Percentiles rank a stretch among this genome's conserved stretches.
These are phyloP conservation scores for Antechinus stuartii DNA, from an alignment of 2,113 vertebrate species.

Conservation along the genomic window DNA sequence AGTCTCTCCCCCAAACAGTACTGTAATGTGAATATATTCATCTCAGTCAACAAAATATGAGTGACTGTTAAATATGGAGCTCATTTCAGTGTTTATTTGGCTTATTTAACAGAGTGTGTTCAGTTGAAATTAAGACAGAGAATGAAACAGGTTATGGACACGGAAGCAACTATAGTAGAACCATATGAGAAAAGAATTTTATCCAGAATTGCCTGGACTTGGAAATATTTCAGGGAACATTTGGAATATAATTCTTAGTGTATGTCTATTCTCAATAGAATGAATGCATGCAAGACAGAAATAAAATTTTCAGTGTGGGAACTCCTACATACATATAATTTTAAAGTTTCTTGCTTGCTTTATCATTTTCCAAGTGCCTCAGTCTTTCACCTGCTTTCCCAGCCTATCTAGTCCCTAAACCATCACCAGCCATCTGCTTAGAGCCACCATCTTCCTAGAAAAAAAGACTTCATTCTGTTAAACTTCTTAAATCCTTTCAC, in stretches of 20 bases:
- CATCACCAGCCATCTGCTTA: constrained; percentile 73
- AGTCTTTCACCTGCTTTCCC: neutral
- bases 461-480: constrained; percentile 9
- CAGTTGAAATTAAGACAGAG: constrained; percentile 56
- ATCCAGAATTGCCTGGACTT: neutral
- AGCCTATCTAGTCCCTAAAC: constrained; percentile 38
- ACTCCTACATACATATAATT: constrained; percentile 6
- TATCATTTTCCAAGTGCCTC: constrained; percentile 78
- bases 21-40: constrained; percentile 56
- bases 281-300: neutral
- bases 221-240: neutral
- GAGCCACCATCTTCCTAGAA: constrained; percentile 47
- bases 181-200: constrained; percentile 49
- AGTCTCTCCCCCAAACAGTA: constrained; percentile 54
- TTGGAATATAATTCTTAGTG: neutral
- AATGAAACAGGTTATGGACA: neutral
- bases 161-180: constrained; percentile 34
- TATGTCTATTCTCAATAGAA: neutral
- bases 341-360: constrained; percentile 45
- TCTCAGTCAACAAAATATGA: constrained; percentile 55
- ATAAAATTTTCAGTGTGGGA: neutral
- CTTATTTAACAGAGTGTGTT: constrained; percentile 43
- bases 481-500: neutral
- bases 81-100: constrained; percentile 4
- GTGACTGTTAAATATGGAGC: neutral